Base-by-base conservation (phyloP, 1,140 invertebrate genomes). In the Neoseiulus cucumeris region DNA sequence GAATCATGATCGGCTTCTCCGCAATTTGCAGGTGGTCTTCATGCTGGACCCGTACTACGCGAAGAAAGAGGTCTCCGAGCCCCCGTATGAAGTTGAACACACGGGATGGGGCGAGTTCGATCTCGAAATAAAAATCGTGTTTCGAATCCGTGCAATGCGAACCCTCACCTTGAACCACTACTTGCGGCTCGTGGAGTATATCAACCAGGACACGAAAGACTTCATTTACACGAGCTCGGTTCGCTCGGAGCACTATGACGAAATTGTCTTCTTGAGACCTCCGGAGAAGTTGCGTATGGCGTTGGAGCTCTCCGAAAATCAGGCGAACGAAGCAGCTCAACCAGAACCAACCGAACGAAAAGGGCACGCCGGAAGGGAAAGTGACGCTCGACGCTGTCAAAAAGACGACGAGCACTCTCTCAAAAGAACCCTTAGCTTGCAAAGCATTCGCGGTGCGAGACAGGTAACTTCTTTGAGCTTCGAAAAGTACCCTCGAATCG, bases 81-180 rank as follows among this genome's bases (percentile, higher is more conserved):
- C 51, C 2, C 51, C 51, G 6, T 59, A 29, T 25, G 51, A 59
- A 59, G 22, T 59, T 33, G 17, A 59, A 59, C 51, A 33, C 25
- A 59, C 51, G 17, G 51, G 51, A 25, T 59, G 51, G 51, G 51
- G 51, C 14, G 51, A 59, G 9, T 59, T 59, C 22, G 51, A 59
- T 9, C 25, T 59, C 51, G 51, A 59, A 14, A 59, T 59, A 14
- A 59, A 59, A 25, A 14, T 59, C 22, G 22, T 59, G 17, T 59
- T 59, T 59, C 51, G 51, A 6, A 25, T 29, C 33, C 51, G 51
- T 9, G 25, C 51, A 12, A 59, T 59, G 51, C 51, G 51, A 17
- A 25, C 51, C 6, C 51, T 59, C n/a, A 59, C 51, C 9, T 20
- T 59, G 22, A 25, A 33, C 51, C 51, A 59, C 51, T 59, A 59